Percentiles rank a stretch among this genome's conserved stretches.
These are phyloP conservation scores for Eristalis pertinax DNA, from an alignment of 2,888 invertebrate genomes.

Conservation along the genomic window DNA sequence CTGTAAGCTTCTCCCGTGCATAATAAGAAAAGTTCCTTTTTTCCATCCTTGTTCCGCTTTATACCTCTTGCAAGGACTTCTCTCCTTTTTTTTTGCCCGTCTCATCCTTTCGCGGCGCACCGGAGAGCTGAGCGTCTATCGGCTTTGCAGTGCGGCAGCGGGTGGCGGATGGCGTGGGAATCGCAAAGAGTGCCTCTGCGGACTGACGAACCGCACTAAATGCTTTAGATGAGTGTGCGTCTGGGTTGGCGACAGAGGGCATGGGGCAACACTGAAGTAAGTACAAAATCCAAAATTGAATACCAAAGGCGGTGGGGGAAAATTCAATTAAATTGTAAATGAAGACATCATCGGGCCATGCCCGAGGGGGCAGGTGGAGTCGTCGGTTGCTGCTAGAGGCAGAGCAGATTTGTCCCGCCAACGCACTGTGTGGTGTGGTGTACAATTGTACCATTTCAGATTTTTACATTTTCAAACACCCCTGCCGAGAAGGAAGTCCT, in stretches of 20 bases:
- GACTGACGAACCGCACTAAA: slow-evolving; percentile 59
- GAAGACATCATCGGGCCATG: slow-evolving; percentile 66
- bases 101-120: slow-evolving; percentile 17
- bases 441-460: slow-evolving; percentile 42
- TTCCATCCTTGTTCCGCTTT: slow-evolving; percentile 51
- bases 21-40: slow-evolving; percentile 71
- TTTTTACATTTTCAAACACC: neutral
- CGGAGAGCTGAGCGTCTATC: slow-evolving; percentile 37
- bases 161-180: neutral
- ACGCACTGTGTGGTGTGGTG: slow-evolving; percentile 26
- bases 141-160: slow-evolving; percentile 12
- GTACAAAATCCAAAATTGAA: slow-evolving; percentile 71
- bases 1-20: slow-evolving; percentile 72
- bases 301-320: slow-evolving; percentile 71
- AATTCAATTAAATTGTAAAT: slow-evolving; percentile 74
- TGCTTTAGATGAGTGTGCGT: slow-evolving; percentile 44
- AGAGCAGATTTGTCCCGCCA: slow-evolving; percentile 44
- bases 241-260: slow-evolving; percentile 21
- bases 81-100: slow-evolving; percentile 27
- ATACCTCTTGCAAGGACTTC: slow-evolving; percentile 25
- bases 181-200: slow-evolving; percentile 3
- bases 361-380: neutral
- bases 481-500: neutral
- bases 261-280: slow-evolving; percentile 47
- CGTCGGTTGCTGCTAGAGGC: slow-evolving; percentile 6